Evolutionary conservation across 2,888 invertebrate genomes (phyloP).

Genomic region (Isoperla grammatica): DNA sequence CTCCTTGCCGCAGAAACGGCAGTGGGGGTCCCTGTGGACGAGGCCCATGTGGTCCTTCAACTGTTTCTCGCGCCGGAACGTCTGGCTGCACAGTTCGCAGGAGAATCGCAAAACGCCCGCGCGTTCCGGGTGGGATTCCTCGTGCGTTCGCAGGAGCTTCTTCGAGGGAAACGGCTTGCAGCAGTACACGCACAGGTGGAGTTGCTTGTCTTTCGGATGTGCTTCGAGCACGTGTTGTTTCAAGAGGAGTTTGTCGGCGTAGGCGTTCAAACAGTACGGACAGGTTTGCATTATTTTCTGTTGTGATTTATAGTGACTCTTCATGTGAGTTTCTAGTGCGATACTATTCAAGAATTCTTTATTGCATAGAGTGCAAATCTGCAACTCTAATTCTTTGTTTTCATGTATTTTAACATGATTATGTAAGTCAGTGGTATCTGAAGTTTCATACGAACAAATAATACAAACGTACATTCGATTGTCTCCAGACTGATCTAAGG

Average conservation of each 20-base stretch:
- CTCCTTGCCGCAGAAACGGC: constrained; percentile 31
- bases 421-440: constrained; percentile 12
- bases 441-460: constrained; percentile 19
- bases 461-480: constrained; percentile 25
- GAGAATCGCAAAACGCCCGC: background rate
- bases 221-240: constrained; percentile 20
- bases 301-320: constrained; percentile 9
- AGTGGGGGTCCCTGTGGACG: constrained; percentile 29
- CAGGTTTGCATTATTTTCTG: constrained; percentile 11
- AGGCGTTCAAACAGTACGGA: constrained; percentile 16
- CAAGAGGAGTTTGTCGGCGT: constrained; percentile 12
- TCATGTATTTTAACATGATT: constrained; percentile 23
- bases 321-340: constrained; percentile 8
- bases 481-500: background rate
- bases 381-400: background rate
- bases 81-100: constrained; percentile 27
- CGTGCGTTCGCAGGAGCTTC: constrained; percentile 23
- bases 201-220: background rate
- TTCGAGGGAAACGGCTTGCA: constrained; percentile 6
- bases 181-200: too few relatives aligned
- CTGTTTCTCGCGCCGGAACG: constrained; percentile 27
- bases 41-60: constrained; percentile 26
- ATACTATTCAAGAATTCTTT: background rate
- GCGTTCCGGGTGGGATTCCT: constrained; percentile 25
- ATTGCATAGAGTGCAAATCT: constrained; percentile 12